These are phyloP conservation scores for Ceratitis capitata DNA, from an alignment of 1,140 invertebrate species.

Conservation along the genomic window DNA sequence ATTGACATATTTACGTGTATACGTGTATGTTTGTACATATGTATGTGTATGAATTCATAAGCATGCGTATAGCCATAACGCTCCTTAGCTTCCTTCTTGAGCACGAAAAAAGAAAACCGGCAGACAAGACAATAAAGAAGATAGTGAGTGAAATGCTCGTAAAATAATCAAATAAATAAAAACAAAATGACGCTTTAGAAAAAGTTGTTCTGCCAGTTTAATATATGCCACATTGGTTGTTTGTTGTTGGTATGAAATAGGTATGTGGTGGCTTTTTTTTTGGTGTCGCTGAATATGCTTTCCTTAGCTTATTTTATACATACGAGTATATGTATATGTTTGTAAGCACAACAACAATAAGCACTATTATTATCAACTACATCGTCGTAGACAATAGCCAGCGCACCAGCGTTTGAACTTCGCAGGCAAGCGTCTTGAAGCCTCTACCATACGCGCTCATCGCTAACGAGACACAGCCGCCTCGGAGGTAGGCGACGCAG, in stretches of 20 bases:
- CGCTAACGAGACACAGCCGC: background rate
- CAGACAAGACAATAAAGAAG: conserved; percentile 25
- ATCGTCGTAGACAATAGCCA: background rate
- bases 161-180: background rate
- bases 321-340: no score
- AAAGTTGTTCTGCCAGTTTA: conserved; percentile 25
- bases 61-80: background rate
- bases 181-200: background rate
- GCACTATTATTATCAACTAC: background rate
- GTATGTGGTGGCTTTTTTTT: conserved; percentile 2
- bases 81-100: conserved; percentile 22
- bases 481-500: background rate
- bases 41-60: background rate
- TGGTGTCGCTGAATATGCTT: background rate
- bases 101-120: background rate
- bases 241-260: background rate
- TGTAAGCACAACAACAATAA: background rate
- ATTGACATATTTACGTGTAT: background rate
- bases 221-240: background rate
- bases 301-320: background rate
- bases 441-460: background rate
- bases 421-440: no score
- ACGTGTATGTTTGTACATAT: background rate
- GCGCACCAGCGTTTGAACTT: background rate
- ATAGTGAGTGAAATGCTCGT: conserved; percentile 28